A percentile compares a stretch with the other conserved stretches of the same genome.
Evolutionary conservation across 2,797 vertebrate species (phyloP).

Genomic region (Delichon dasypus): DNA sequence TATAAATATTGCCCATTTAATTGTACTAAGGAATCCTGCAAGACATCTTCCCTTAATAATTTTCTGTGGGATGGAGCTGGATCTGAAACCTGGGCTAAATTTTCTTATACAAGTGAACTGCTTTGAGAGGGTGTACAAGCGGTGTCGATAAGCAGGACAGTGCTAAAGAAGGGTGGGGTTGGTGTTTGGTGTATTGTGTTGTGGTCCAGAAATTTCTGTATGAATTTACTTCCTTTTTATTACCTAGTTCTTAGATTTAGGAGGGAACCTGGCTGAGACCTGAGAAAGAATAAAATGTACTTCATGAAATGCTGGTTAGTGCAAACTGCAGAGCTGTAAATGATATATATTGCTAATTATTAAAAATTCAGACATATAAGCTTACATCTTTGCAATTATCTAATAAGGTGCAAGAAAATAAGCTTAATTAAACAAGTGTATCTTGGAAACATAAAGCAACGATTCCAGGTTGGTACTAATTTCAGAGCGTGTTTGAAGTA

Average conservation of each 20-base stretch:
- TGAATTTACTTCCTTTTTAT: neutral
- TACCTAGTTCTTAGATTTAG: neutral
- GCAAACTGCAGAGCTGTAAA: neutral
- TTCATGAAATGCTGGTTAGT: neutral
- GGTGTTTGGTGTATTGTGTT: neutral
- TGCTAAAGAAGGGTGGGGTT: neutral
- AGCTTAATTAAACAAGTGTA: neutral
- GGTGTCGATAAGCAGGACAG: neutral
- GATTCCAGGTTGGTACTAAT: neutral
- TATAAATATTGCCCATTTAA: neutral
- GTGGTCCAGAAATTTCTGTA: neutral
- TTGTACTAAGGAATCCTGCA: neutral
- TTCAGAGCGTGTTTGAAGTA: neutral
- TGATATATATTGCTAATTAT: accelerated
- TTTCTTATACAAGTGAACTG: neutral
- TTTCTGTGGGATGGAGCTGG: neutral
- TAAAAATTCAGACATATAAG: neutral
- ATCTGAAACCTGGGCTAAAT: neutral
- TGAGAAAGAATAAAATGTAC: neutral
- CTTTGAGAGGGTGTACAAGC: neutral
- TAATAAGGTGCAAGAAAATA: neutral
- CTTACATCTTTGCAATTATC: neutral
- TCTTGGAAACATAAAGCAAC: neutral
- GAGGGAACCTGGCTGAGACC: neutral
- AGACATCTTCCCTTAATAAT: neutral